Evolutionary conservation across 2,113 vertebrate genomes (phyloP).

Genomic region (Albula goreensis): DNA sequence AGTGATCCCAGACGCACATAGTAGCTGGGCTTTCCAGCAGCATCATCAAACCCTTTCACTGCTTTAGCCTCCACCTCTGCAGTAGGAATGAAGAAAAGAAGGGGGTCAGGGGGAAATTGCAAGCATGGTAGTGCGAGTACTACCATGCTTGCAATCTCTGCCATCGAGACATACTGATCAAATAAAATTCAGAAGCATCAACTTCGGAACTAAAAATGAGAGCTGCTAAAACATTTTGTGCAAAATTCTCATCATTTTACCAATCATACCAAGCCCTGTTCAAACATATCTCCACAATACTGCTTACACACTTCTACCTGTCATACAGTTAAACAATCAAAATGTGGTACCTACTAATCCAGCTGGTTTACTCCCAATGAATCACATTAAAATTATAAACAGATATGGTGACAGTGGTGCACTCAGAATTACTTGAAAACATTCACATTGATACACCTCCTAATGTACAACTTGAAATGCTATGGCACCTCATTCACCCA

Average conservation of each 20-base stretch:
- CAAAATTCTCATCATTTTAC: neutral
- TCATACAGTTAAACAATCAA: neutral
- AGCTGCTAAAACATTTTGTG: neutral
- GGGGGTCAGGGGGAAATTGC: neutral
- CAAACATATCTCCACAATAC: no score
- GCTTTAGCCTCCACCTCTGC: constrained; percentile 78
- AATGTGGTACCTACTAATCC: neutral
- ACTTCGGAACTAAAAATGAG: no score
- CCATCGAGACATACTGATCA: neutral
- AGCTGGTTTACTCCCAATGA: neutral
- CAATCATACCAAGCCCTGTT: no score
- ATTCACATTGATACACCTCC: no score
- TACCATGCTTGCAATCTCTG: neutral
- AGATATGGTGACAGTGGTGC: neutral
- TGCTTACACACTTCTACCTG: neutral
- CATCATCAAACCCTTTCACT: constrained; percentile 72
- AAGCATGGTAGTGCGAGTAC: no score
- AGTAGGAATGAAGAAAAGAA: constrained; percentile 15
- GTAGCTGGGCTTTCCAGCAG: constrained; percentile 72
- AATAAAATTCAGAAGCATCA: no score
- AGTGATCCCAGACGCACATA: constrained; percentile 84
- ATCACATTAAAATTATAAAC: neutral
- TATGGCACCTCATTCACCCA: neutral
- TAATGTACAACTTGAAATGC: neutral
- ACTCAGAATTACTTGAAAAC: neutral